These are phyloP conservation scores for Pipa parva DNA, from an alignment of 2,113 vertebrate species.

Conservation along the genomic window DNA sequence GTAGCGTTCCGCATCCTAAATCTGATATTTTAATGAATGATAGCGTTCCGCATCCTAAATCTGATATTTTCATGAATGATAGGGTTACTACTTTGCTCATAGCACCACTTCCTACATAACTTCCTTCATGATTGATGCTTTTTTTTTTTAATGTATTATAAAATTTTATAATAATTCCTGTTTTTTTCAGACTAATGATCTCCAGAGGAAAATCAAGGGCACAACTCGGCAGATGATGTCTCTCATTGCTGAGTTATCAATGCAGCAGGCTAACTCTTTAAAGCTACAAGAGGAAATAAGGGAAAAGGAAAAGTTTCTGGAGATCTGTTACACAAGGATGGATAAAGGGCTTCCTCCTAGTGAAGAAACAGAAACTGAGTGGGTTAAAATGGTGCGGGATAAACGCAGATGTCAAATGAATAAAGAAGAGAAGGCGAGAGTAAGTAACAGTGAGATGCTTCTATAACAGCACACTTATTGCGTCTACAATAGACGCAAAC, in stretches of 20 bases:
- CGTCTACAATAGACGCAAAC: too few relatives aligned
- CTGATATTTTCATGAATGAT: too few relatives aligned
- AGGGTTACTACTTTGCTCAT: too few relatives aligned
- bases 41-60: too few relatives aligned
- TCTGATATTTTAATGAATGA: too few relatives aligned
- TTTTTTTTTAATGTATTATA: not conserved
- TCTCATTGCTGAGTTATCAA: conserved; percentile 75
- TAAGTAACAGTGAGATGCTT: too few relatives aligned
- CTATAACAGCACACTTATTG: too few relatives aligned
- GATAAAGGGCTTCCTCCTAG: conserved; percentile 74
- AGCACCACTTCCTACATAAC: too few relatives aligned
- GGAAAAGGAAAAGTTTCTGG: conserved; percentile 73
- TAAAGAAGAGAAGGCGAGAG: conserved; percentile 62
- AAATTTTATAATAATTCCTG: not conserved
- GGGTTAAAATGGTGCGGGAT: conserved; percentile 62
- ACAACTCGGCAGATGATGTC: conserved; percentile 72
- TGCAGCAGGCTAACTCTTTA: conserved; percentile 71
- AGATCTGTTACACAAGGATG: conserved; percentile 63
- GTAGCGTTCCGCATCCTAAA: too few relatives aligned
- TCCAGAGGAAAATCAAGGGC: conserved; percentile 66
- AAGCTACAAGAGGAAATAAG: conserved; percentile 77
- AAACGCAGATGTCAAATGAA: conserved; percentile 62
- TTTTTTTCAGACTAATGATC: conserved; percentile 65
- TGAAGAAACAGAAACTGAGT: conserved; percentile 68
- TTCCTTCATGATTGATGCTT: too few relatives aligned